These are phyloP conservation scores for Junco hyemalis DNA, from an alignment of 2,113 vertebrate genomes.

Conservation along the genomic window DNA sequence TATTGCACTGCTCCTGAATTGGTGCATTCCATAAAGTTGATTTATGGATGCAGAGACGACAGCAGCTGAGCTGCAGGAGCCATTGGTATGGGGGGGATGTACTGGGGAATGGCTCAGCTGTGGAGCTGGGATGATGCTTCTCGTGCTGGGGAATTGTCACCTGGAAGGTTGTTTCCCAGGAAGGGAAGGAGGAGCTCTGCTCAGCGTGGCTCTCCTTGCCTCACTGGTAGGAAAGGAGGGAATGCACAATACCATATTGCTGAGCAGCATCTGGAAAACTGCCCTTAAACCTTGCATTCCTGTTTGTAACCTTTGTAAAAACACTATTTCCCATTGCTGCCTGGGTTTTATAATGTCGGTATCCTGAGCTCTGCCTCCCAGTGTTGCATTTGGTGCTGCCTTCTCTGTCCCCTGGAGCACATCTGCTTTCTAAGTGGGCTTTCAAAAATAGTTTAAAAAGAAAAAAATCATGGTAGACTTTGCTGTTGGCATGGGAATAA, in stretches of 20 bases:
- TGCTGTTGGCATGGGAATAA: neutral
- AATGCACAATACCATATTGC: neutral
- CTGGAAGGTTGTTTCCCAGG: neutral
- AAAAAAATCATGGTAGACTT: conserved; percentile 25
- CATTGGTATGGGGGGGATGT: rapidly evolving
- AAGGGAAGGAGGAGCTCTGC: neutral
- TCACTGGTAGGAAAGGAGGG: neutral
- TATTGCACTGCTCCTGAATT: neutral
- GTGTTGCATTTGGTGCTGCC: neutral
- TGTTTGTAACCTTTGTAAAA: conserved; percentile 64
- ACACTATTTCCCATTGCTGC: conserved; percentile 45
- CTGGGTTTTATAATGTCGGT: conserved; percentile 50
- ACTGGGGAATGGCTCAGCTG: neutral
- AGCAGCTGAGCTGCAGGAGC: neutral
- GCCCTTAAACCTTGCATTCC: conserved; percentile 34
- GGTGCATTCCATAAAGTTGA: neutral
- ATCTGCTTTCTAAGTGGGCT: conserved; percentile 32
- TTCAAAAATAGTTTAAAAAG: conserved; percentile 48
- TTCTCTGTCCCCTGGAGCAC: conserved; percentile 42
- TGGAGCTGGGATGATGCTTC: neutral
- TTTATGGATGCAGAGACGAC: neutral
- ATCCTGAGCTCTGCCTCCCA: conserved; percentile 24
- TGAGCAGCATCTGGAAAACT: conserved; percentile 1
- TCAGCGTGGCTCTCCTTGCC: neutral
- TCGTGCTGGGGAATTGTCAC: rapidly evolving